Evolutionary conservation across 2,797 vertebrate species (phyloP).

Genomic region (Neosilurus hyrtlii): DNA sequence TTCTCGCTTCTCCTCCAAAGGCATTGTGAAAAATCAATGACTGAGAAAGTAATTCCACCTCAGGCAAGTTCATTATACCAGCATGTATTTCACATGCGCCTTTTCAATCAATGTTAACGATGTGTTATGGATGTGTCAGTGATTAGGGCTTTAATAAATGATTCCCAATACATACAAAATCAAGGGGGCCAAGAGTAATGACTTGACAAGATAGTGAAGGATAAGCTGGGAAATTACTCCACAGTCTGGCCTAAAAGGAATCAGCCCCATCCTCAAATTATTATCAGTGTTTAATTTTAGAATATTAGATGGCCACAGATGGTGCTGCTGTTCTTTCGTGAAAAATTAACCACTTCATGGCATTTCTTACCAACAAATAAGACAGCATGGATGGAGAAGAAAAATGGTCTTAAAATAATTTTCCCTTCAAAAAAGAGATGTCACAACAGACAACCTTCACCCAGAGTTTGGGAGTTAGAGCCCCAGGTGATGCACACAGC

Average conservation of each 20-base stretch:
- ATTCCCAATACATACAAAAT: background rate
- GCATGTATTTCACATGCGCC: background rate
- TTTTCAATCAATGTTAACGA: background rate
- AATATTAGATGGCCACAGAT: background rate
- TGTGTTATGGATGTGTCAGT: background rate
- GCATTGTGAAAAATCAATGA: conserved; percentile 13
- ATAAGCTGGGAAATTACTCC: background rate
- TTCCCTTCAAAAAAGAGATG: background rate
- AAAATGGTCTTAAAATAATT: background rate
- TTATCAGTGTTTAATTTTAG: background rate
- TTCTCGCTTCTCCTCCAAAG: background rate
- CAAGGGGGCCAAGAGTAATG: background rate
- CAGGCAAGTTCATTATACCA: background rate
- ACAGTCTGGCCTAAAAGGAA: background rate
- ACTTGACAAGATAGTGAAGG: background rate
- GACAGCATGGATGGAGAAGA: background rate
- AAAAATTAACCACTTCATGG: no score
- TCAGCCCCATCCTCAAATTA: background rate
- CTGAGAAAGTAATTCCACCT: background rate
- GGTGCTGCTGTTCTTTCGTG: background rate
- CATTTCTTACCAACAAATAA: no score
- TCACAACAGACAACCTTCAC: no score
- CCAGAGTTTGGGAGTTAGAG: no score
- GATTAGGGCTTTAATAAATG: background rate
- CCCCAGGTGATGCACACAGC: no score